Conservation (phyloP, 2,113 vertebrate genomes). For the Danionella cerebrum region DNA sequence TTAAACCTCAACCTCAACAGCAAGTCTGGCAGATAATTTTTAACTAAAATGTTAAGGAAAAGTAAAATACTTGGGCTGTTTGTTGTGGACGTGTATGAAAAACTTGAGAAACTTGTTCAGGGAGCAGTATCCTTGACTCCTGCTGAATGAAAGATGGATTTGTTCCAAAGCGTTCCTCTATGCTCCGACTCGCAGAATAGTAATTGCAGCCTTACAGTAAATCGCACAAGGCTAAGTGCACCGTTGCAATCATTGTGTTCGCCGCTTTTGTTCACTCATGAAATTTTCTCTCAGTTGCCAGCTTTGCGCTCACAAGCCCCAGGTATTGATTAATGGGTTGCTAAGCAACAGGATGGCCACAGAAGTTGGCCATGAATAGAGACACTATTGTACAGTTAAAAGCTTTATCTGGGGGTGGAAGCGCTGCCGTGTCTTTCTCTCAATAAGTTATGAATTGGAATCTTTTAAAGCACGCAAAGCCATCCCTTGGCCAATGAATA, state of each 20-base stretch:
- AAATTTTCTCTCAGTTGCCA: conserved; percentile 46
- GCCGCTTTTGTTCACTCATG: conserved; percentile 53
- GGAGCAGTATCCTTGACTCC: no score
- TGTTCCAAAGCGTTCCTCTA: neutral
- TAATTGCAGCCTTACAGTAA: conserved; percentile 27
- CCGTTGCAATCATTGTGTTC: conserved; percentile 49
- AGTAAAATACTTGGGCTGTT: no score
- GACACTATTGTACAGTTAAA: conserved; percentile 50
- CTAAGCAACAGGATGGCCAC: conserved; percentile 69
- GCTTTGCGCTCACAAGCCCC: conserved; percentile 57
- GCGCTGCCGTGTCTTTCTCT: conserved; percentile 27
- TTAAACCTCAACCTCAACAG: no score
- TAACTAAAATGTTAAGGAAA: no score
- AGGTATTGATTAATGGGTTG: conserved; percentile 75
- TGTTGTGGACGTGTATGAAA: no score
- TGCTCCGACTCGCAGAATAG: neutral
- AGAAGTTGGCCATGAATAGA: conserved; percentile 56
- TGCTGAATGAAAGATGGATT: neutral
- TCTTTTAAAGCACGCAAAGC: conserved; percentile 18
- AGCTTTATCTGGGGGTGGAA: conserved; percentile 38
- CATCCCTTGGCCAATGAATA: conserved; percentile 6
- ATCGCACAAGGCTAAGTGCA: conserved; percentile 7
- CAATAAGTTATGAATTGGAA: conserved; percentile 37
- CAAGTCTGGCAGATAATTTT: no score
- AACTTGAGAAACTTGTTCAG: no score